Evolutionary conservation across 2,888 invertebrate species (phyloP).

Genomic region (Phalera bucephala): DNA sequence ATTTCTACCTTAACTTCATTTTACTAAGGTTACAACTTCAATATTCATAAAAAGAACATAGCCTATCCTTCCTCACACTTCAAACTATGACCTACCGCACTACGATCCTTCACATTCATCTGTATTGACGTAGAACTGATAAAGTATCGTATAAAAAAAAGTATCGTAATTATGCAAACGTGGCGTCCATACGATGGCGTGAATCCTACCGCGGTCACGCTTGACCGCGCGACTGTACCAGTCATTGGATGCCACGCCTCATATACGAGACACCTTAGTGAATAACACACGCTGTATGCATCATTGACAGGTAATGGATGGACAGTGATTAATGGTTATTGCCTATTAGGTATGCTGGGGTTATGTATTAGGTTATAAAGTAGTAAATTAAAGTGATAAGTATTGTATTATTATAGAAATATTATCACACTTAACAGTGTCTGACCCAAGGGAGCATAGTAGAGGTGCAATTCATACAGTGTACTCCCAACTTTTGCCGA

Average conservation of each 20-base stretch:
- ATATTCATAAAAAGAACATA: no score
- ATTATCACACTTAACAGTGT: no score
- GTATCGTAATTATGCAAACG: slow-evolving; percentile 31
- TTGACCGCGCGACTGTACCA: slow-evolving; percentile 27
- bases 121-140: slow-evolving; percentile 25
- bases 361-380: no score
- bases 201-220: slow-evolving; percentile 38
- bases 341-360: not conserved
- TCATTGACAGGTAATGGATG: slow-evolving; percentile 27
- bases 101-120: slow-evolving; percentile 19
- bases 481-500: no score
- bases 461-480: no score
- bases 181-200: slow-evolving; percentile 21
- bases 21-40: no score
- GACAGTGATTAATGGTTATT: slow-evolving; percentile 16
- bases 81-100: slow-evolving; percentile 22
- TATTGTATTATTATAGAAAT: no score
- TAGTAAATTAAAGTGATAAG: no score
- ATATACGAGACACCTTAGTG: slow-evolving; percentile 50
- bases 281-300: slow-evolving; percentile 39
- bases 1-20: no score
- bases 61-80: no score
- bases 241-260: slow-evolving; percentile 40
- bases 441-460: no score
- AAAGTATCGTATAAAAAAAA: slow-evolving; percentile 29